These are phyloP conservation scores for Heliconius cydno DNA, from an alignment of 2,888 invertebrate genomes.

Conservation along the genomic window DNA sequence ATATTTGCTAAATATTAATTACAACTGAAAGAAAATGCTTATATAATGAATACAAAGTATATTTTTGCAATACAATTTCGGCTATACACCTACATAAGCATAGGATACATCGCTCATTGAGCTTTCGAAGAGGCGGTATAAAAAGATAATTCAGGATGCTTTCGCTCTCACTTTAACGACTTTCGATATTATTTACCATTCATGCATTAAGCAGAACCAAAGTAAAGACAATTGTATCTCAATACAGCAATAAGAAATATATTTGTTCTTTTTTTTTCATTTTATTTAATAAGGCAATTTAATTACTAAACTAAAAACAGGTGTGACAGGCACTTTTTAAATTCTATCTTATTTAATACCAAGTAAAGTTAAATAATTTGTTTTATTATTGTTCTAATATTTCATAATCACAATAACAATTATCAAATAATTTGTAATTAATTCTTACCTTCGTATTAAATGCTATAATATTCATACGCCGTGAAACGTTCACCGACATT, in stretches of 20 bases:
- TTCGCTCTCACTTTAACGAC: conserved; percentile 24
- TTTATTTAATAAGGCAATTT: neutral
- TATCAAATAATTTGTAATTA: conserved; percentile 68
- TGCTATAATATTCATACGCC: conserved; percentile 59
- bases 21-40: neutral
- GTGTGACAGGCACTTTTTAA: neutral
- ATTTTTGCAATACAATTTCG: neutral
- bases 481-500: conserved; percentile 62
- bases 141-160: conserved; percentile 22
- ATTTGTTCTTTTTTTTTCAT: neutral
- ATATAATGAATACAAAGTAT: neutral
- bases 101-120: conserved; percentile 1
- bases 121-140: conserved; percentile 1
- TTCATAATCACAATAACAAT: conserved; percentile 40
- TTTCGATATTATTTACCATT: conserved; percentile 10
- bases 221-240: neutral
- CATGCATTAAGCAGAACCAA: neutral
- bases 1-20: neutral
- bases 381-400: neutral
- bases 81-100: neutral
- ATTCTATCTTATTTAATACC: too few relatives aligned
- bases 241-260: neutral
- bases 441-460: conserved; percentile 74
- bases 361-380: neutral
- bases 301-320: neutral